Base-by-base conservation (phyloP, 2,113 vertebrate genomes). In the Aleadryas rufinucha region DNA sequence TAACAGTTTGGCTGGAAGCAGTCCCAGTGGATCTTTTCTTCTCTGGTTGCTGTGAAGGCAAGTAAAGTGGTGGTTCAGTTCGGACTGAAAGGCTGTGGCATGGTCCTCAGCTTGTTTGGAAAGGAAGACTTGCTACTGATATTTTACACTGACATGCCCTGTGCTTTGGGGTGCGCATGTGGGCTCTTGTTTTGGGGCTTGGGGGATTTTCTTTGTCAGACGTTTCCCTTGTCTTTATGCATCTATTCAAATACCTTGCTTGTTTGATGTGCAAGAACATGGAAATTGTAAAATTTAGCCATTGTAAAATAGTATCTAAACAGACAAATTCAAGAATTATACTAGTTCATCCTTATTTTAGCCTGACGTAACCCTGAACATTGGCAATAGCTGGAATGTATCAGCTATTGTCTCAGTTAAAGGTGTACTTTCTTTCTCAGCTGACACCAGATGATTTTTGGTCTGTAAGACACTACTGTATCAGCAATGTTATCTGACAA, bases 161-260 rank as follows among this genome's bases (percentile, higher is more conserved):
- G 31, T 20, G 63, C 41, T 44, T 54, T 45, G 10, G 12, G 9
- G 15, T 5, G 13, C 0, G 0, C 13, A 4, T n/a, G 33, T 13
- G 26, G 44, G 8, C 8, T 75, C 54, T 42, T 50, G 45, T 70
- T 23, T 16, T 45, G 33, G 27, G n/a, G 44, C 28, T 68, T 60
- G 31, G 57, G 60, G 22, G 37, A 61, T 77, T 69, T 87, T 52
- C 22, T 82, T 23, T 47, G 33, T 70, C 57, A 68, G 7, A 26
- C 0, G 4, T 47, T 94, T 64, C 87, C n/a, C 44, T 87, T 64
- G 21, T 56, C 56, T 79, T 95, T 64, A 75, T 14, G 6, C 37
- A 53, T 35, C 44, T 68, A 0, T 45, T 27, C 17, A 24, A 59
- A 14, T 26, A 47, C 28, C 31, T 80, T 35, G 10, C 33, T 57